These are phyloP conservation scores for Ormia ochracea DNA, from an alignment of 2,888 invertebrate species.

Conservation along the genomic window DNA sequence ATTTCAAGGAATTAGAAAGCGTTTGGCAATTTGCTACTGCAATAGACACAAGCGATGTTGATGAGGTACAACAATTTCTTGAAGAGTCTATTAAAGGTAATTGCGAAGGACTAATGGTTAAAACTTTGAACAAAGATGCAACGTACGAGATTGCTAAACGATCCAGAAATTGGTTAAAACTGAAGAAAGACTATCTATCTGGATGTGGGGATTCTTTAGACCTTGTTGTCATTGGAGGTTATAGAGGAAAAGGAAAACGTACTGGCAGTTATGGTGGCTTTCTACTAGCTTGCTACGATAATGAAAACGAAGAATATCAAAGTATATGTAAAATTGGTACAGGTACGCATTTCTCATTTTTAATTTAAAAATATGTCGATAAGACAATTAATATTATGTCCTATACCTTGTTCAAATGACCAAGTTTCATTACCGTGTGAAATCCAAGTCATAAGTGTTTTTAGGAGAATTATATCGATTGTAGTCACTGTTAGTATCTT, in stretches of 20 bases:
- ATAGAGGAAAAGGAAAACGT: conserved; percentile 93
- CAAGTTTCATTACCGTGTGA: too few species aligned
- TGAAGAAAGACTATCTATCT: conserved; percentile 98
- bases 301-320: conserved; percentile 93
- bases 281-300: conserved; percentile 94
- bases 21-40: conserved; percentile 92
- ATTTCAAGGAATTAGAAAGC: conserved; percentile 85
- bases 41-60: conserved; percentile 88
- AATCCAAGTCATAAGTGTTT: too few species aligned
- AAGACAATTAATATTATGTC: too few species aligned
- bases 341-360: conserved; percentile 66
- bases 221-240: conserved; percentile 96
- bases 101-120: conserved; percentile 99
- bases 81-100: conserved; percentile 96
- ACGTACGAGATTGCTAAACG: conserved; percentile 98
- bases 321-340: conserved; percentile 89
- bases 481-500: too few species aligned
- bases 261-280: conserved; percentile 97
- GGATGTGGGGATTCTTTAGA: conserved; percentile 98
- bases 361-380: too few species aligned
- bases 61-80: conserved; percentile 94
- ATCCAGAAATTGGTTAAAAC: conserved; percentile 94
- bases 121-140: conserved; percentile 90
- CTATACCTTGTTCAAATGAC: too few species aligned
- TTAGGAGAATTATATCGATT: too few species aligned